These are phyloP conservation scores for Tribolium castaneum DNA, from an alignment of 1,140 invertebrate species.

Conservation along the genomic window DNA sequence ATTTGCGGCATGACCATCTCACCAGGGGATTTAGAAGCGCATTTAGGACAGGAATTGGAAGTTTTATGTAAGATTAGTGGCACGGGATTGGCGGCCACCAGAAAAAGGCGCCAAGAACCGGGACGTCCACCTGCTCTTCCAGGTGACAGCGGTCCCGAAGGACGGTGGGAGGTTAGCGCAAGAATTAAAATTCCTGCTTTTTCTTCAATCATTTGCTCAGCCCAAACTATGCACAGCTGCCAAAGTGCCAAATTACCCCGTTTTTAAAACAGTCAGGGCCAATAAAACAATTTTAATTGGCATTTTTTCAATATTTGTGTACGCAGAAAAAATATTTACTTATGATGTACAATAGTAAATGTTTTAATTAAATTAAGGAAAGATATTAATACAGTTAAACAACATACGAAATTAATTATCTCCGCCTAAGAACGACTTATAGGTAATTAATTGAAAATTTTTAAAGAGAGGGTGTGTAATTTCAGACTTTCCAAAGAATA, in stretches of 20 bases:
- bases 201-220: background rate
- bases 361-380: no score
- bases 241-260: no score
- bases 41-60: slow-evolving; percentile 83
- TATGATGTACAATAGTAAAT: no score
- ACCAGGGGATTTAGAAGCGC: slow-evolving; percentile 80
- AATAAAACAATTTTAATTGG: background rate
- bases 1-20: slow-evolving; percentile 82
- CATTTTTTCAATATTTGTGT: no score
- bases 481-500: slow-evolving; percentile 81
- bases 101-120: slow-evolving; percentile 65
- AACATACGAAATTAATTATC: no score
- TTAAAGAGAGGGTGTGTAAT: no score
- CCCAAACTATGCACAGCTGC: background rate
- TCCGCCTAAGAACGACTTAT: no score
- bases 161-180: slow-evolving; percentile 75
- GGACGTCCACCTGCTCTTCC: slow-evolving; percentile 65
- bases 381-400: no score
- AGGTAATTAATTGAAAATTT: no score
- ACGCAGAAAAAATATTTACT: no score
- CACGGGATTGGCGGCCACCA: slow-evolving; percentile 62
- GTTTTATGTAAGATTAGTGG: slow-evolving; percentile 75
- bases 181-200: slow-evolving; percentile 18
- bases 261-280: background rate
- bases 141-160: slow-evolving; percentile 71